Conservation (phyloP, 1,140 invertebrate species). For the Drosophila ohnishii region DNA sequence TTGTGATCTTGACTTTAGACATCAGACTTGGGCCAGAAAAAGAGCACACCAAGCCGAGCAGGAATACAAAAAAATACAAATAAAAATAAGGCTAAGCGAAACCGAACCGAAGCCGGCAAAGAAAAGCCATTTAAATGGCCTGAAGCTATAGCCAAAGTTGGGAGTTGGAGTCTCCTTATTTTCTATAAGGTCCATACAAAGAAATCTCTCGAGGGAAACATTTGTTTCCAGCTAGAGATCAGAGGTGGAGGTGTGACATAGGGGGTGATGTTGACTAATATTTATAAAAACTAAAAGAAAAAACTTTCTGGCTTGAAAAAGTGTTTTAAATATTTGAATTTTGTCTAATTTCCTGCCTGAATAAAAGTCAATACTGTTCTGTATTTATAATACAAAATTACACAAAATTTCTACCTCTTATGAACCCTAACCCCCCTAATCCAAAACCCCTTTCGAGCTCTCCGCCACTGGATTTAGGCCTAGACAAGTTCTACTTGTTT, state of each 20-base stretch:
- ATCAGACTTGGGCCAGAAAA: conserved; percentile 36
- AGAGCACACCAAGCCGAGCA: conserved; percentile 37
- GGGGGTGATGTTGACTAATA: no score
- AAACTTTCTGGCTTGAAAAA: not conserved
- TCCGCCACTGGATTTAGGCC: conserved; percentile 56
- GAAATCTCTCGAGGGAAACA: conserved; percentile 38
- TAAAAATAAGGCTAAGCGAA: conserved; percentile 37
- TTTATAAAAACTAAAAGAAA: no score
- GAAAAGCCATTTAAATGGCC: conserved; percentile 76
- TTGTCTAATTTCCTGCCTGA: not conserved
- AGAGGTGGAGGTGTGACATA: conserved; percentile 14
- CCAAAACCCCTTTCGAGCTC: not conserved
- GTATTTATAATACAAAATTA: not conserved
- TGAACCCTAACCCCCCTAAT: no score
- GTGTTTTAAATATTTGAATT: not conserved
- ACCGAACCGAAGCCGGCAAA: conserved; percentile 54
- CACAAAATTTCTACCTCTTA: not conserved
- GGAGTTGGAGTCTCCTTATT: conserved; percentile 44
- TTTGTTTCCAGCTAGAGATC: conserved; percentile 28
- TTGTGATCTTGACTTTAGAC: conserved; percentile 80
- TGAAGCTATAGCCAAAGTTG: conserved; percentile 34
- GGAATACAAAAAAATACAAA: conserved; percentile 35
- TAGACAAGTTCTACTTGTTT: conserved; percentile 80
- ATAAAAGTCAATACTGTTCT: not conserved
- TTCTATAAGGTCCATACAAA: conserved; percentile 16